A percentile compares a stretch with the other conserved stretches of the same genome.
phyloP scores from a whole-genome alignment of 2,797 vertebrate genomes.

The Prionace glauca region DNA sequence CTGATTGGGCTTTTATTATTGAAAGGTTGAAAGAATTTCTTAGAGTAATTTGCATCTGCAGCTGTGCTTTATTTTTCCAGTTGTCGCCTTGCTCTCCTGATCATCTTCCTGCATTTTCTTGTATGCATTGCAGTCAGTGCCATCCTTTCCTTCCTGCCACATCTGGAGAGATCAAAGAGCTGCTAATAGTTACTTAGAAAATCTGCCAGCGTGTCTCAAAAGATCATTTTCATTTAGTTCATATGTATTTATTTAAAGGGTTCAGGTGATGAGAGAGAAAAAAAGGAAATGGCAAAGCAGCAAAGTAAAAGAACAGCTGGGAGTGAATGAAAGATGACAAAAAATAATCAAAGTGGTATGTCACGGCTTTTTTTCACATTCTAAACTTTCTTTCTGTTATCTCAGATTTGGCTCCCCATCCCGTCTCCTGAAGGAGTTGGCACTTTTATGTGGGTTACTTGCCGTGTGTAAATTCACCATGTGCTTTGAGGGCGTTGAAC shows the following conservation, averaged over 20 bases:
- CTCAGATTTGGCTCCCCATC: not conserved
- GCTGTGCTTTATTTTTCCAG: not conserved
- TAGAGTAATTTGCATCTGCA: not conserved
- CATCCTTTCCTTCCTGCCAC: not conserved
- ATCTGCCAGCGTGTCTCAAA: not conserved
- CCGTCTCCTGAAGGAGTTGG: not conserved
- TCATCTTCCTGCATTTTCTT: not conserved
- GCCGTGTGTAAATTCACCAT: no score
- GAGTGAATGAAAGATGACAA: not conserved
- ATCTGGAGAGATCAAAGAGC: not conserved
- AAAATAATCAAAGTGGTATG: not conserved
- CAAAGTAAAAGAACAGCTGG: not conserved
- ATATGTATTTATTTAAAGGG: not conserved
- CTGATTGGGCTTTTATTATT: not conserved
- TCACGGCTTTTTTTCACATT: not conserved
- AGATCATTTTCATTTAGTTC: not conserved
- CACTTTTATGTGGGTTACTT: not conserved
- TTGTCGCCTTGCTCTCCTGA: not conserved
- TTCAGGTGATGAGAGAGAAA: not conserved
- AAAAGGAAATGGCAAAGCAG: not conserved
- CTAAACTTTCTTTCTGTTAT: not conserved
- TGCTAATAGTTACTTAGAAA: not conserved
- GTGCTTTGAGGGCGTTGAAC: no score
- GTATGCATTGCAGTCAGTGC: not conserved
- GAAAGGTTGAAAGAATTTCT: not conserved